Base-by-base conservation (phyloP, 1,140 invertebrate species). In the Tigriopus japonicus region DNA sequence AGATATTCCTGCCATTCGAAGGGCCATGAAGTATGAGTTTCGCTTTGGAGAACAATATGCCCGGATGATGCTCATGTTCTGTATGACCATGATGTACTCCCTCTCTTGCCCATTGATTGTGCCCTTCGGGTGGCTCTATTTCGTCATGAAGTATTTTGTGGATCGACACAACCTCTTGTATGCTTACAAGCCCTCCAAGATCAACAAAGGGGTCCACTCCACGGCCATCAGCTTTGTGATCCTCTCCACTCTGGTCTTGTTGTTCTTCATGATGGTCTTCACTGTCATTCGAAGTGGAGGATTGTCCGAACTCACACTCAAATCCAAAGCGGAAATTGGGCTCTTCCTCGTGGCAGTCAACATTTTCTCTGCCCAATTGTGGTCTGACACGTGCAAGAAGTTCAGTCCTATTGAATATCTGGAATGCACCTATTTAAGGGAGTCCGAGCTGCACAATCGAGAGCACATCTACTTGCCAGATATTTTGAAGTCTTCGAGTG, bases 131-230 rank as follows among this genome's bases (percentile, higher is more conserved):
- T 72, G 95, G 58, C 69, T 96, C 1, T 96, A 96, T 73, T 78
- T 96, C 65, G 71, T 81, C 63, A 73, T 94, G 13, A 97, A 96
- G 72, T 88, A 96, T 75, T 79, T 87, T 63, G 90, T 85, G 61
- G 91, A 95, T 72, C 83, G 90, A 59, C 89, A 96, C 70, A 97
- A 97, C 73, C 80, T 97, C 51, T 94, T 86, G 71, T 96, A 93
- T 73, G 91, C 87, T 0, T 97, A 96, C 70, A 86, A 84, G 42
- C 86, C 89, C 1, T 79, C 77, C 12, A 77, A 77, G 65, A 81
- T 81, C 55, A 78, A 75, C 65, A 75, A 76, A 58, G 72, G 75
- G 60, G 80, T 82, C 54, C 79, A 81, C 67, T 71, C 71, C 9
- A 75, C 77, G 14, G 80, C 80, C 9, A 77, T 82, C 42, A 80